These are phyloP conservation scores for Lepisosteus oculatus DNA, from an alignment of 2,113 vertebrate species.

Conservation along the genomic window DNA sequence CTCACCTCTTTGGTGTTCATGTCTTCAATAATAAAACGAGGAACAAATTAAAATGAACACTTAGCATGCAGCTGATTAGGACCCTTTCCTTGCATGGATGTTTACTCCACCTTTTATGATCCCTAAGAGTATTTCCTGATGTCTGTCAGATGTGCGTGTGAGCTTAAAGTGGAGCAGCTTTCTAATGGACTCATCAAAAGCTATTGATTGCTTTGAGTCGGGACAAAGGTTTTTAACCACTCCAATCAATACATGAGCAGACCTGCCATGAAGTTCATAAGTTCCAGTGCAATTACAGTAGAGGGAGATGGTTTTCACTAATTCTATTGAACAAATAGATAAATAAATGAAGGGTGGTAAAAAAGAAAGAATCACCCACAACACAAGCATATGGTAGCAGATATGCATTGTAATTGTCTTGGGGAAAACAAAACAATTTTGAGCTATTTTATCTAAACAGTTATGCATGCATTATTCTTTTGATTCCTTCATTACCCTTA, in stretches of 20 bases:
- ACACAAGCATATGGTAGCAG: too few species aligned
- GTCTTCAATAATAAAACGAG: neutral
- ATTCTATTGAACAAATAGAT: neutral
- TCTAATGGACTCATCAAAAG: slow-evolving; percentile 27
- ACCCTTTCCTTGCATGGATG: neutral
- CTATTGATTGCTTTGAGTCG: slow-evolving; percentile 17
- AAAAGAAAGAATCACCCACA: neutral
- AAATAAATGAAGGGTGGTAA: neutral
- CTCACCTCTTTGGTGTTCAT: neutral
- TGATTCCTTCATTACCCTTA: too few species aligned
- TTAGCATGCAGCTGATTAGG: neutral
- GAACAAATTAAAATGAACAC: neutral
- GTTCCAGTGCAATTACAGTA: slow-evolving; percentile 3
- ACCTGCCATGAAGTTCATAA: neutral
- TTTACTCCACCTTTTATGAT: neutral
- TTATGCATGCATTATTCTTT: too few species aligned
- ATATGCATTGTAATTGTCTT: too few species aligned
- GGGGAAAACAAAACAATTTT: too few species aligned
- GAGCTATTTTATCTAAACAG: too few species aligned
- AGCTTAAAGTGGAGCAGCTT: slow-evolving; percentile 29
- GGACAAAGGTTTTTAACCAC: slow-evolving; percentile 23
- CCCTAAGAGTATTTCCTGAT: neutral
- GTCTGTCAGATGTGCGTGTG: slow-evolving; percentile 16
- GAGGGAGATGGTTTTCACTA: neutral
- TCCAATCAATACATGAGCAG: slow-evolving; percentile 16